Evolutionary conservation across 2,113 vertebrate genomes (phyloP).

Genomic region (Cynopterus brachyotis): DNA sequence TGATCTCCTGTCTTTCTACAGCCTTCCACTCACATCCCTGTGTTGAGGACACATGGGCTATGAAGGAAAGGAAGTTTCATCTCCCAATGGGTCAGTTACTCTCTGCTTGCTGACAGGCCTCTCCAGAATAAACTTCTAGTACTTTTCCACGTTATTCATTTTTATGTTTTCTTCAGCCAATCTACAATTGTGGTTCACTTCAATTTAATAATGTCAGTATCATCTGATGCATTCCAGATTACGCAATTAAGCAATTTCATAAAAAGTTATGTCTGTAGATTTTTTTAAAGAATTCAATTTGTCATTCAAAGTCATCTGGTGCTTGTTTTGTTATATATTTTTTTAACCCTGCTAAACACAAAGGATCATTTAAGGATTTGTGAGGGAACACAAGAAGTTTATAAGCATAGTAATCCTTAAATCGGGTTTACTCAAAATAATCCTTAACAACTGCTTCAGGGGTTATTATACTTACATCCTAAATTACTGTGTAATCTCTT

Average conservation of each 20-base stretch:
- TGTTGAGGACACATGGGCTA: no score
- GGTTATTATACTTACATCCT: neutral
- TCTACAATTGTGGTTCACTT: neutral
- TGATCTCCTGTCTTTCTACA: neutral
- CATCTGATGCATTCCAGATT: neutral
- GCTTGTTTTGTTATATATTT: neutral
- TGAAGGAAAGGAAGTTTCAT: neutral
- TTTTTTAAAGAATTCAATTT: neutral
- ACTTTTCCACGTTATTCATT: neutral
- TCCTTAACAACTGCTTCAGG: neutral
- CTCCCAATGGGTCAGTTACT: neutral
- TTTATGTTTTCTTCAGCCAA: neutral
- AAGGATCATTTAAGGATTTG: neutral
- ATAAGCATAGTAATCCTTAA: neutral
- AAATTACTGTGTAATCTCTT: neutral
- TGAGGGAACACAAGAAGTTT: neutral
- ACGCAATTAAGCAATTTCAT: neutral
- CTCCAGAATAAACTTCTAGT: neutral
- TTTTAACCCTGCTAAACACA: neutral
- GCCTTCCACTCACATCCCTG: neutral
- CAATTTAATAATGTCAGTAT: neutral
- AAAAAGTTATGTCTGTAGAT: neutral
- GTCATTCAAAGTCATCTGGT: neutral
- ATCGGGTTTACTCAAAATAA: slow-evolving; percentile 32
- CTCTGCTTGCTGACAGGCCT: neutral